Base-by-base conservation (phyloP, 2,113 vertebrate genomes). In the Entomyzon cyanotis region DNA sequence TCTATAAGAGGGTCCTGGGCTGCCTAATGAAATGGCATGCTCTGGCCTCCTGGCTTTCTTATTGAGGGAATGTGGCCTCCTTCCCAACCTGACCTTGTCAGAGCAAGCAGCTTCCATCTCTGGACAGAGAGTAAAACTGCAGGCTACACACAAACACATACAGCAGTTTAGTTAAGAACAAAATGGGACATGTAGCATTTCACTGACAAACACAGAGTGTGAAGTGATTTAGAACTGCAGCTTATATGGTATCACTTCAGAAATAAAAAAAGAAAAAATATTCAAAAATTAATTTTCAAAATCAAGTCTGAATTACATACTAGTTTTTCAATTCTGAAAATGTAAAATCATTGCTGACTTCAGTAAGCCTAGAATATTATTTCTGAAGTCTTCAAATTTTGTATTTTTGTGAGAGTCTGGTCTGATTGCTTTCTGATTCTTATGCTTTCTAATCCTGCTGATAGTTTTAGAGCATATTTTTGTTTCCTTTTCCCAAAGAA, bases 21-120 rank as follows among this genome's bases (percentile, higher is more conserved):
- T 74, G 30, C 33, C 79, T 81, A 41, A 88, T 70, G 68, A 70
- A 92, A 59, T 53, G 22, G 67, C 39, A 52, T 25, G 25, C 39
- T 62, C 33, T 83, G 62, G 63, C 62, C 63, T 94, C 89, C 89
- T 76, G 59, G 46, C 44, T 95, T 96, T 76, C 94, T 89, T 91
- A 49, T 35, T 56, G 35, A 49, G 37, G 60, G 17, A 74, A 52
- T 11, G 27, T 7, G 52, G 59, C 44, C 60, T 77, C 83, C 64
- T 92, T 95, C 64, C 73, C 82, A 88, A 52, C 14, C 41, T 90
- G 69, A 74, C 85, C 83, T 81, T 89, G 92, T 56, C 75, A 86
- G 87, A 78, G 39, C 42, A 90, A 89, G 52, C 71, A 92, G 20
- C 47, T 90, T 93, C 91, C 74, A 22, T 17, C 14, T 60, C 76